A percentile compares a stretch with the other conserved stretches of the same genome.
phyloP scores from a whole-genome alignment of 2,797 vertebrate species.

The Psittacula echo region DNA sequence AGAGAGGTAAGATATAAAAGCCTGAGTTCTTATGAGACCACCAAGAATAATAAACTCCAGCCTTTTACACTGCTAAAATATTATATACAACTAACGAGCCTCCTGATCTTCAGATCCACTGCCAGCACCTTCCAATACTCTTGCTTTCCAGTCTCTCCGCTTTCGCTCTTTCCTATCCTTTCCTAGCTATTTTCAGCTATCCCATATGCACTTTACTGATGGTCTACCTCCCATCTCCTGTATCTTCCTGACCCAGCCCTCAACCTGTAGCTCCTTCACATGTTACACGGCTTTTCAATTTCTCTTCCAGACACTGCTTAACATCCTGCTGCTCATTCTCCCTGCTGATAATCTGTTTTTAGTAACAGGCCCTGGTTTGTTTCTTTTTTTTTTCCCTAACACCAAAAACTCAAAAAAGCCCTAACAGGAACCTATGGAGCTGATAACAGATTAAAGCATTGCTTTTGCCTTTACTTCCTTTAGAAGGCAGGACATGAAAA shows the following conservation, averaged over 20 bases:
- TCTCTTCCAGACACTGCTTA: not conserved
- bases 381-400: not conserved
- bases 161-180: not conserved
- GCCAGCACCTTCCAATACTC: not conserved
- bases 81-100: not conserved
- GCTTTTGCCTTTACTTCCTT: conserved; percentile 11
- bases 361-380: not conserved
- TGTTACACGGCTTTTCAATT: not conserved
- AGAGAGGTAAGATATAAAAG: not conserved
- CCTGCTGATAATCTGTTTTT: not conserved
- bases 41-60: not conserved
- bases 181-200: not conserved
- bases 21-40: not conserved
- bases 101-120: not conserved
- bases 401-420: not conserved
- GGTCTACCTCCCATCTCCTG: not conserved
- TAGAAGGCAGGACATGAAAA: not conserved
- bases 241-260: not conserved
- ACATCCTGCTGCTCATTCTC: not conserved
- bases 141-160: not conserved
- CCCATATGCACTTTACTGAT: not conserved
- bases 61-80: not conserved
- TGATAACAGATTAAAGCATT: not conserved
- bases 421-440: not conserved
- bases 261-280: not conserved